These are phyloP conservation scores for Semotilus atromaculatus DNA, from an alignment of 2,797 vertebrate species.

Conservation along the genomic window DNA sequence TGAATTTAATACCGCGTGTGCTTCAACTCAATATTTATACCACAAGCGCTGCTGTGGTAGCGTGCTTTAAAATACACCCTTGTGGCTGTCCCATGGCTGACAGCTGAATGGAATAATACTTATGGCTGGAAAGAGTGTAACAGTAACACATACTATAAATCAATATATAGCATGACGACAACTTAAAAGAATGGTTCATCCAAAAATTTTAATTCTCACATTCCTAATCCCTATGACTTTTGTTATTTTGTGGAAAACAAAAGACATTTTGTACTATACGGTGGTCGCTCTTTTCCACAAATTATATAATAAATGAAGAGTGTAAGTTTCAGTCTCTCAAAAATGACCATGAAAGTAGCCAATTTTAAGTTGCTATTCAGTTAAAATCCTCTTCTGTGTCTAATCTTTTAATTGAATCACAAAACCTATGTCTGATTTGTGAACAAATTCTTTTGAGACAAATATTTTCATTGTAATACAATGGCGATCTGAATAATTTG, in stretches of 20 bases:
- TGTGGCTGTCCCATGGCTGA: conserved; percentile 60
- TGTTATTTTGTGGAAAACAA: background rate
- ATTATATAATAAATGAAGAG: background rate
- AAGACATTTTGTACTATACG: background rate
- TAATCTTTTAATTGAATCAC: background rate
- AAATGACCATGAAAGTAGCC: background rate
- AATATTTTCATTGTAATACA: background rate
- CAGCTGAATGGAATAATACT: conserved; percentile 68
- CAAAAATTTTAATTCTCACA: background rate
- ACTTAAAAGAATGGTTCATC: background rate
- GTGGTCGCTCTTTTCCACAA: background rate
- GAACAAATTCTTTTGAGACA: background rate
- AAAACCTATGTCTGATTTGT: background rate
- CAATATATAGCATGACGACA: background rate
- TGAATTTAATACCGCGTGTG: conserved; percentile 64
- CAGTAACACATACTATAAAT: conserved; percentile 13
- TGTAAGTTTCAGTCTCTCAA: background rate
- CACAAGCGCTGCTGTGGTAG: conserved; percentile 54
- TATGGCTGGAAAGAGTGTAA: conserved; percentile 52
- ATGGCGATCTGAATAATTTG: too few relatives aligned
- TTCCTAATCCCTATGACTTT: background rate
- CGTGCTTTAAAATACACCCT: conserved; percentile 62
- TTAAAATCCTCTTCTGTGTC: background rate
- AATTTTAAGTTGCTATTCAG: background rate
- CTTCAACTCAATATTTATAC: conserved; percentile 56